Base-by-base conservation (phyloP, 1,140 invertebrate genomes). In the Camponotus pennsylvanicus region DNA sequence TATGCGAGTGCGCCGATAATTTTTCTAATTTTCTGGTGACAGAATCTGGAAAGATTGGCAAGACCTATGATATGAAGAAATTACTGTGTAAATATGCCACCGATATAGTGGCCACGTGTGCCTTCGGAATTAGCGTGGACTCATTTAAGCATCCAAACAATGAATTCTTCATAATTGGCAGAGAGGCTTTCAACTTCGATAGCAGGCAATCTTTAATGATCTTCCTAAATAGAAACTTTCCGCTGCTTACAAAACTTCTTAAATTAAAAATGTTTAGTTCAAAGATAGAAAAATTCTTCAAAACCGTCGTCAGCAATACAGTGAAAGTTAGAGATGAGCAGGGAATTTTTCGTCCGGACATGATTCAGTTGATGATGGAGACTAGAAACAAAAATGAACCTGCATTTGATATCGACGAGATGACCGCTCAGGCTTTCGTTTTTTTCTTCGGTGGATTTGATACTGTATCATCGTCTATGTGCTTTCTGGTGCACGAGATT, bases 301-400 rank as follows among this genome's bases (percentile, higher is more conserved):
- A 45, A 15, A 37, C 21, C 1, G 1, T 87, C 0, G 63, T 89
- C 13, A 15, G 4, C 0, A 32, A 52, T 1, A 78, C 66, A 0
- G 57, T 78, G 0, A 66, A 61, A 6, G 32, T 9, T 3, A 87
- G 88, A 9, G 45, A 87, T 0, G 69, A 85, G 7, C 55, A 84
- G 18, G 80, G 75, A 42, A 77, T 77, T 42, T 8, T n/a, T 61
- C 75, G 75, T 9, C 75, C 40, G 9, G 75, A 77, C 9, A 82
- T 89, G 82, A 88, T 89, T 15, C 86, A 89, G 18, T 59, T 89
- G 45, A 86, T 89, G 88, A 88, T 89, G 82, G 86, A 89, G 2
- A 18, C 59, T 0, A 67, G 32, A 1, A 63, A 80, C 9, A 71
- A 80, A 0, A 34, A 45, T 0, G 37, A 59, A 5, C 15, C n/a